Percentiles rank a stretch among this genome's conserved stretches.
These are phyloP conservation scores for Pasiphila rectangulata DNA, from an alignment of 2,888 invertebrate genomes.

Conservation along the genomic window DNA sequence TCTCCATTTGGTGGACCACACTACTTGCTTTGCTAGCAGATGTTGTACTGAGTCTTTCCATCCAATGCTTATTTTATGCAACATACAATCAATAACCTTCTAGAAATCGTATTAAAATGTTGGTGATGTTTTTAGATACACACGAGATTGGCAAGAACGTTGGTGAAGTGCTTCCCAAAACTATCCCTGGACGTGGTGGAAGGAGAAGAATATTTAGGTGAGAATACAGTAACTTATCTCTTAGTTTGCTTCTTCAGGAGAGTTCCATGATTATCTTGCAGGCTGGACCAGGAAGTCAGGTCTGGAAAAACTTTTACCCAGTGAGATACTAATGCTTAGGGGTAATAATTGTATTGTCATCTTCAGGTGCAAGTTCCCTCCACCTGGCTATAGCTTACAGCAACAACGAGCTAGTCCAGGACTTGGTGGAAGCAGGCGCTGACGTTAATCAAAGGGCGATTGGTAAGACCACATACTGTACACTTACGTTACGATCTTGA, in stretches of 20 bases:
- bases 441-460: conserved; percentile 95
- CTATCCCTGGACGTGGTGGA: conserved; percentile 96
- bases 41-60: too few relatives aligned
- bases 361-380: conserved; percentile 91
- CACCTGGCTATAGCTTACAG: conserved; percentile 98
- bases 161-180: conserved; percentile 95
- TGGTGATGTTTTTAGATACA: conserved; percentile 67
- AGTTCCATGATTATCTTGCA: too few relatives aligned
- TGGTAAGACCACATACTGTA: conserved; percentile 79
- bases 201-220: conserved; percentile 97
- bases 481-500: too few relatives aligned
- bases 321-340: too few relatives aligned
- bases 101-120: neutral
- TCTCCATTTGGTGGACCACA: conserved; percentile 36
- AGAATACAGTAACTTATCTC: conserved; percentile 9
- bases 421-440: conserved; percentile 95
- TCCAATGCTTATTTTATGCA: too few relatives aligned
- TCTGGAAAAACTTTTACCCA: too few relatives aligned
- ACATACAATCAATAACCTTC: too few relatives aligned
- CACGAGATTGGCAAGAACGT: conserved; percentile 91
- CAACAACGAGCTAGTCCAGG: conserved; percentile 96
- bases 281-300: too few relatives aligned
- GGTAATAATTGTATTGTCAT: neutral
- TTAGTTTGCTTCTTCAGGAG: too few relatives aligned
- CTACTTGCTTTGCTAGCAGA: too few relatives aligned